Base-by-base conservation (phyloP, 2,888 invertebrate genomes). In the Holacanthella duospinosa region DNA sequence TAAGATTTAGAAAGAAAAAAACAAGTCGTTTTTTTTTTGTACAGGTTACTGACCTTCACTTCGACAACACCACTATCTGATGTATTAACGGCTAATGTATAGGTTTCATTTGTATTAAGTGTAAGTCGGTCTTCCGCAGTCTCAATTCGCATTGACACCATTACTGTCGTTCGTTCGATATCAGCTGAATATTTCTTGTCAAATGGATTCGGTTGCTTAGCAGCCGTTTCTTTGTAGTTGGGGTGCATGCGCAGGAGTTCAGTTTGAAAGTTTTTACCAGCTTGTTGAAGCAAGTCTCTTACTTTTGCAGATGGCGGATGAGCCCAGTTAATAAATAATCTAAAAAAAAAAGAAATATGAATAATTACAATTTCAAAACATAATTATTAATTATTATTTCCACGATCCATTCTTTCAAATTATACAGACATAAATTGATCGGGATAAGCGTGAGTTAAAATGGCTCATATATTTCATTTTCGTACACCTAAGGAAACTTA, bases 211-310 rank as follows among this genome's bases (percentile, higher is more conserved):
- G 71, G 72, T 62, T 72, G 72, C 48, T 72, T 72, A 4, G 48
- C 48, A n/a, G 65, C 62, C 25, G 65, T 63, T 26, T 67, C 48
- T 43, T 72, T 69, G 55, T 73, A 73, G 43, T 63, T 66, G 19
- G 71, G 73, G 56, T 73, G 73, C 73, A 73, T 73, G 63, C 69
- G 70, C 12, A 71, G 55, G 21, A 73, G 63, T 59, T 73, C 73
- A 26, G 70, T 69, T 59, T 73, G 71, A 66, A 72, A 72, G 36
- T 67, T 69, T 54, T 72, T 72, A 43, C 71, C 72, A 43, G 72
- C 68, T 63, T 72, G 72, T 62, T 72, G 72, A 25, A 72, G 68
- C 71, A 72, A 70, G 55, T 72, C 72, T 27, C 72, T 44, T 1
- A 72, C 70, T 56, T 66, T 65, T 24, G 70, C 71, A 9, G 72